Percentiles rank a stretch among this genome's conserved stretches.
phyloP scores from a whole-genome alignment of 2,797 vertebrate species.

The Urocyon cinereoargenteus region DNA sequence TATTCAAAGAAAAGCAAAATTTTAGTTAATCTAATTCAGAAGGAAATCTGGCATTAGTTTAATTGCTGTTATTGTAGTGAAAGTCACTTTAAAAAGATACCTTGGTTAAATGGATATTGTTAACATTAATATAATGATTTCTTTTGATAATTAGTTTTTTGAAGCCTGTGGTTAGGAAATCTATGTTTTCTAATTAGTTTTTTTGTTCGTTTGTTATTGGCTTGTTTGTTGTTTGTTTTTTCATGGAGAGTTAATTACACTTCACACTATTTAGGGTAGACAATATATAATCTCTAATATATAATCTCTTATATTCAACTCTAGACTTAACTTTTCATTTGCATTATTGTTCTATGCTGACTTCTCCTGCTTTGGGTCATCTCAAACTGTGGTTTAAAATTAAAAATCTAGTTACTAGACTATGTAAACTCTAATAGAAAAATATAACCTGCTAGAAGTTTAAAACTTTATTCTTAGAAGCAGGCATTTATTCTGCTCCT shows the following conservation, averaged over 20 bases:
- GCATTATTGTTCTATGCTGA: conserved; percentile 66
- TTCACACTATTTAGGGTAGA: conserved; percentile 64
- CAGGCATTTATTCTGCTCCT: neutral
- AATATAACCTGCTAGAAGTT: neutral
- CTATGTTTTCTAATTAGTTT: conserved; percentile 75
- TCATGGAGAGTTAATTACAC: conserved; percentile 71
- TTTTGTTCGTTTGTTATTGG: conserved; percentile 68
- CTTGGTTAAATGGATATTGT: neutral
- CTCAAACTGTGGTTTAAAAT: conserved; percentile 59
- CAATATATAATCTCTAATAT: conserved; percentile 18
- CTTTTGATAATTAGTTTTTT: conserved; percentile 75
- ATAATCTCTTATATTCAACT: neutral
- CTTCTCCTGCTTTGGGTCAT: conserved; percentile 45
- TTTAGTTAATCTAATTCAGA: conserved; percentile 73
- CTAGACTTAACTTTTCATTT: conserved; percentile 70
- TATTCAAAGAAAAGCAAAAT: conserved; percentile 74
- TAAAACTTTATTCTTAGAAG: neutral
- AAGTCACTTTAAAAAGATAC: conserved; percentile 63
- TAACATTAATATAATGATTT: conserved; percentile 74
- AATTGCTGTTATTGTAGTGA: conserved; percentile 68
- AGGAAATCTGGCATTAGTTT: conserved; percentile 55
- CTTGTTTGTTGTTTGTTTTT: conserved; percentile 15
- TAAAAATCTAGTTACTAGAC: conserved; percentile 24
- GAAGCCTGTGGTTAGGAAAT: conserved; percentile 75
- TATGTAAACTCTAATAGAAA: conserved; percentile 22